phyloP scores from a whole-genome alignment of 2,888 invertebrate genomes.

The Papilio elwesi region DNA sequence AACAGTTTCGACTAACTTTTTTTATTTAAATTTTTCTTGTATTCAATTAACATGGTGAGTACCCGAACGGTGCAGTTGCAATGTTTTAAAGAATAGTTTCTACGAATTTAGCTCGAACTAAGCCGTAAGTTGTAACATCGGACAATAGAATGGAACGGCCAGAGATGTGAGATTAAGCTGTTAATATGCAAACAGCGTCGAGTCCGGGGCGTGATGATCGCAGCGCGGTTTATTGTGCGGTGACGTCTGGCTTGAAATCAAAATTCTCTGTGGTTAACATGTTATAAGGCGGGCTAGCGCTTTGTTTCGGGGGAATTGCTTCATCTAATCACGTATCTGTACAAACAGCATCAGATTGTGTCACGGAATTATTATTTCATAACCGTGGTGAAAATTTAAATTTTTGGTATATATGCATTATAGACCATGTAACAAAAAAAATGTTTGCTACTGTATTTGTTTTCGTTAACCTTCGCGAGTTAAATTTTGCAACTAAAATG shows the following conservation, averaged over 20 bases:
- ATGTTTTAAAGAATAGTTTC: not conserved
- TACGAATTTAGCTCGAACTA: not conserved
- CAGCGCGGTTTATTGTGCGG: slow-evolving; percentile 19
- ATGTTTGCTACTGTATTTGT: no score
- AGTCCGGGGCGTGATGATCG: not conserved
- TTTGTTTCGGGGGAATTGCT: not conserved
- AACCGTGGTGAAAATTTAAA: no score
- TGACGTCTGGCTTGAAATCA: slow-evolving; percentile 18
- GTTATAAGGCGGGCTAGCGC: not conserved
- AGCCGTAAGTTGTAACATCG: slow-evolving; percentile 39
- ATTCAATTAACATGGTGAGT: no score
- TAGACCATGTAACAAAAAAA: no score
- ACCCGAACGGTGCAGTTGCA: no score
- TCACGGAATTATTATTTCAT: no score
- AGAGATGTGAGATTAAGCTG: slow-evolving; percentile 50
- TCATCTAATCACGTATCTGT: not conserved
- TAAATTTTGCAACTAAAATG: not conserved
- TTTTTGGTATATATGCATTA: no score
- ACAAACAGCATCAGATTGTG: no score
- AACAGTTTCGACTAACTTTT: no score
- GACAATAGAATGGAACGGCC: slow-evolving; percentile 62
- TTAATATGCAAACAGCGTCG: slow-evolving; percentile 48
- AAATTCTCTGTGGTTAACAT: slow-evolving; percentile 27
- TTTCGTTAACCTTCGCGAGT: no score
- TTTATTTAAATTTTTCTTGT: no score